Evolutionary conservation across 1,140 invertebrate genomes (phyloP), one percentile per base, ranked within the genome.

Genomic region (Micrasema longulum): DNA sequence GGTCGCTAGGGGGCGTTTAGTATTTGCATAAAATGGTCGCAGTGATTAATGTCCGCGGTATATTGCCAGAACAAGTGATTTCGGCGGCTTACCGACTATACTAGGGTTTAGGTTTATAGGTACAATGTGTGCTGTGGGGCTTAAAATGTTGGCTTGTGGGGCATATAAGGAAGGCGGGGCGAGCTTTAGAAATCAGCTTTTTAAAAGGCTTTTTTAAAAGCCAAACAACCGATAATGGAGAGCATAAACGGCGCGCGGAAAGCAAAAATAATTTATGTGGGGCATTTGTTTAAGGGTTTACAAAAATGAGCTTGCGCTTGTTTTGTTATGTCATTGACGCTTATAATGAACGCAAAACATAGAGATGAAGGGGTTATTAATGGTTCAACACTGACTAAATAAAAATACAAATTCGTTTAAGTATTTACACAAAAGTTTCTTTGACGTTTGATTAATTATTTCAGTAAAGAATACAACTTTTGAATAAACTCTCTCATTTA

Each of bases 11-110:
- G 60, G 60, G 60, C 60, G 60, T 47, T 26, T 23, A 20, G 20
- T 45, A 64, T 64, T 64, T 64, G 60, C 60, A 64, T 64, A 64
- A 64, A 64, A 64, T 64, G 60, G 60, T 64, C 43, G 26, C 10
- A 26, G 60, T 64, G 60, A 64, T 64, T 64, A 64, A 64, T 64
- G 43, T 47, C 43, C 43, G 60, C 14, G 60, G 60, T 47, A 26
- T 64, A 47, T 60, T 64, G 60, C 43, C 41, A 31, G 60, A 64
- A 60, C 55, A 60, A 64, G 60, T 64, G 60, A 64, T 64, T 64
- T 64, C 43, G 23, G 60, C 14, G 60, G 60, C 41, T 64, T 64
- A 64, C 60, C 60, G 20, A 41, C 18, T 23, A 60, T 43, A 35
- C 12, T 60, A 38, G 35, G 52, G 12, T 20, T 14, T 14, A 31